A percentile compares a stretch with the other conserved stretches of the same genome.
Conservation (phyloP, 2,113 vertebrate genomes). For the Lepisosteus osseus region DNA sequence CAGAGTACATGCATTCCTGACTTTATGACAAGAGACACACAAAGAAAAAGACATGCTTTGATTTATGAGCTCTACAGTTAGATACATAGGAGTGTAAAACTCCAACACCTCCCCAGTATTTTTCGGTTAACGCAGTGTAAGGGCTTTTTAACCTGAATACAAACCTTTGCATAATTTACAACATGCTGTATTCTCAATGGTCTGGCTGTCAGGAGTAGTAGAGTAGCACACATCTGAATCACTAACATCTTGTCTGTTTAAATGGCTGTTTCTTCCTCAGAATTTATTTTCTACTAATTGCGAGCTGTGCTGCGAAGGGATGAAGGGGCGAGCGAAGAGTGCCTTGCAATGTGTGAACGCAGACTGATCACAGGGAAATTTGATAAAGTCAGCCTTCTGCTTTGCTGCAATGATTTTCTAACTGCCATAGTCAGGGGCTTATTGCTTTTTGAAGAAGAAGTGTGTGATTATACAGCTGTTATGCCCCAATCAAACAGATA, state of each 20-base stretch:
- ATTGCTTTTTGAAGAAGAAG: not conserved
- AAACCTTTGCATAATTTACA: not conserved
- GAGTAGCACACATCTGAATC: not conserved
- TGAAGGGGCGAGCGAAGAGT: not conserved
- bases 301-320: constrained; percentile 5
- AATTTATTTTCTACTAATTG: constrained; percentile 34
- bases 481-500: not conserved
- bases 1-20: too few species aligned
- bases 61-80: not conserved
- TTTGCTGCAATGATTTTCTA: not conserved
- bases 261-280: constrained; percentile 24
- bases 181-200: not conserved
- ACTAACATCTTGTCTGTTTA: constrained; percentile 7
- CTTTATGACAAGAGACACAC: too few species aligned
- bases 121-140: not conserved
- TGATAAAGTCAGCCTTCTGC: not conserved
- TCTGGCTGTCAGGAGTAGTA: constrained; percentile 3
- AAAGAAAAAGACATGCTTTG: too few species aligned
- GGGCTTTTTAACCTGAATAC: not conserved
- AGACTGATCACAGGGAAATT: not conserved
- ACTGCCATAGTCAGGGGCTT: not conserved
- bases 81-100: not conserved
- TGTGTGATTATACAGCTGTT: not conserved
- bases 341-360: constrained; percentile 6
- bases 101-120: not conserved